phyloP scores from a whole-genome alignment of 2,888 invertebrate genomes.

The Cyrtodaria siliqua region DNA sequence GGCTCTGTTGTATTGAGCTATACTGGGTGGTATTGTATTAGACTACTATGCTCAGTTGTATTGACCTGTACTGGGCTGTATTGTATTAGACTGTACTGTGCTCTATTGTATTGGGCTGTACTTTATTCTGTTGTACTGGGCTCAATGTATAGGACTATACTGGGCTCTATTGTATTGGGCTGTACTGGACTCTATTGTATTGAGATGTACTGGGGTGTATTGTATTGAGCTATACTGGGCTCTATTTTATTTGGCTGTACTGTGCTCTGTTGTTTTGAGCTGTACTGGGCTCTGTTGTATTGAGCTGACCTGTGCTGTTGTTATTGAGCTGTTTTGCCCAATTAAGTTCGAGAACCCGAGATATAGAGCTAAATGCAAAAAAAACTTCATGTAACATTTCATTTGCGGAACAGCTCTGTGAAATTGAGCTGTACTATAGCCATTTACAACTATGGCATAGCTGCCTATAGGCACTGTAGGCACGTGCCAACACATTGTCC shows the following conservation, averaged over 20 bases:
- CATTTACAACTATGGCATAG: too few species aligned
- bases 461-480: too few species aligned
- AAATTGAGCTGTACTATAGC: too few species aligned
- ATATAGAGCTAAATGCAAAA: too few species aligned
- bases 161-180: slow-evolving; percentile 7
- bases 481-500: too few species aligned
- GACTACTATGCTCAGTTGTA: slow-evolving; percentile 15
- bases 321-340: too few species aligned
- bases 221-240: slow-evolving; percentile 24
- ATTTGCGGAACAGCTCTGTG: too few species aligned
- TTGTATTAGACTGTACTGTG: slow-evolving; percentile 5
- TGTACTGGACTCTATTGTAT: slow-evolving; percentile 19
- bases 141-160: slow-evolving; percentile 6
- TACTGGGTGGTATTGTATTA: too few species aligned
- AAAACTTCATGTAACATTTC: too few species aligned
- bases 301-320: slow-evolving; percentile 20
- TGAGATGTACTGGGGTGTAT: slow-evolving; percentile 30
- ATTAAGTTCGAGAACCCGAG: too few species aligned
- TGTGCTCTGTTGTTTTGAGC: slow-evolving; percentile 27
- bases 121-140: background rate
- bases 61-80: slow-evolving; percentile 20
- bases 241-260: slow-evolving; percentile 22
- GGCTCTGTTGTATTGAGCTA: too few species aligned
- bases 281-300: slow-evolving; percentile 22
- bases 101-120: background rate